Percentiles rank a stretch among this genome's conserved stretches.
phyloP scores from a whole-genome alignment of 2,797 vertebrate genomes.

The Amblyraja radiata region DNA sequence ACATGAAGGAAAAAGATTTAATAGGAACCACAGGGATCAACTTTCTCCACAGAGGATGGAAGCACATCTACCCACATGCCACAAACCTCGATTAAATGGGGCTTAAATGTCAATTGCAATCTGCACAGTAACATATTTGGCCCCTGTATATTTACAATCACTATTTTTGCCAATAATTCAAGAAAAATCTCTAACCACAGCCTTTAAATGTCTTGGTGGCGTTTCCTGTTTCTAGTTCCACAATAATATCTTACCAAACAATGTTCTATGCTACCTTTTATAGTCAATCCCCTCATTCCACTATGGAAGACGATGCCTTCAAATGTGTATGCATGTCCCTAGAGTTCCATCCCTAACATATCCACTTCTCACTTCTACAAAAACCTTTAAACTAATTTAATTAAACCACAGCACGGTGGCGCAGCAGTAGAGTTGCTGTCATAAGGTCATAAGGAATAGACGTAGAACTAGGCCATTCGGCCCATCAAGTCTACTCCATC shows the following conservation, averaged over 20 bases:
- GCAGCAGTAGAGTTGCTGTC: no score
- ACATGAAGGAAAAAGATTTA: no score
- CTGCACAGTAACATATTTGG: background rate
- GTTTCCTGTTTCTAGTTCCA: background rate
- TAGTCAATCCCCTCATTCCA: background rate
- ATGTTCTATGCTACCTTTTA: background rate
- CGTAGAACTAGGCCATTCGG: no score
- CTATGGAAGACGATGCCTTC: background rate
- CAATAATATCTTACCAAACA: background rate
- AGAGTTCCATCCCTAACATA: background rate
- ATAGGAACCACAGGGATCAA: no score
- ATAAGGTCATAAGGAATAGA: no score
- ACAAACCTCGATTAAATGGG: background rate
- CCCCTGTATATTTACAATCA: no score
- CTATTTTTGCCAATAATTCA: no score
- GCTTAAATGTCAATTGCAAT: background rate
- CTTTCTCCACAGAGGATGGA: no score
- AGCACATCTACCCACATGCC: no score
- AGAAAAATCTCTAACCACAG: background rate
- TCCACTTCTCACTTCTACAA: background rate
- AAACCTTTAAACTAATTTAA: background rate
- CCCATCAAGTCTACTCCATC: no score
- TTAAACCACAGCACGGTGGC: background rate
- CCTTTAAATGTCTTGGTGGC: background rate
- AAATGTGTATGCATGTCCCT: background rate